Conservation (phyloP, 2,113 vertebrate genomes). For the Hyaena hyaena region DNA sequence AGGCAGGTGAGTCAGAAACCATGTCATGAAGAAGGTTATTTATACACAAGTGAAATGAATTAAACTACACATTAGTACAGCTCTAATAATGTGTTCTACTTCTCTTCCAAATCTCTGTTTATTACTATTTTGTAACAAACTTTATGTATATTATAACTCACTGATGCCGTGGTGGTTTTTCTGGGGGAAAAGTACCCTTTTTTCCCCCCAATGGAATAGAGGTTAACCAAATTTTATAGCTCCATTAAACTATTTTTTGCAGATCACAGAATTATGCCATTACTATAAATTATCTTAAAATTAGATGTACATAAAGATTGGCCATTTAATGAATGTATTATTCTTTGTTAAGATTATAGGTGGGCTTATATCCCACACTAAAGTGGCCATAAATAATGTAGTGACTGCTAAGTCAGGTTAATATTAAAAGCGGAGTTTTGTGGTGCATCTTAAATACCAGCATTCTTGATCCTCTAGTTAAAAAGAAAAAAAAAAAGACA, state of each 20-base stretch:
- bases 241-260: not conserved
- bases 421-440: constrained; percentile 58
- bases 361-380: not conserved
- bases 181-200: not conserved
- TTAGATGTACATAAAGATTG: not conserved
- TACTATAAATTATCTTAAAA: constrained; percentile 57
- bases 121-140: not conserved
- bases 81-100: not conserved
- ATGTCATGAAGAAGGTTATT: not conserved
- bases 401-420: not conserved
- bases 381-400: constrained; percentile 67
- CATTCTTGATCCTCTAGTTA: not conserved
- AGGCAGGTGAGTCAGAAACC: constrained; percentile 34
- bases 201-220: not conserved
- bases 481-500: not conserved
- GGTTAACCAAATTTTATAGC: constrained; percentile 62
- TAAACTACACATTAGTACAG: constrained; percentile 51
- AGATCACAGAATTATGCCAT: constrained; percentile 56
- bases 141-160: constrained; percentile 37
- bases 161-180: not conserved
- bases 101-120: constrained; percentile 11
- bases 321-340: constrained; percentile 42
- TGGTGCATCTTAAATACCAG: not conserved
- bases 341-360: constrained; percentile 47
- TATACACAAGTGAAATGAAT: constrained; percentile 55